Evolutionary conservation across 2,797 vertebrate genomes (phyloP), one percentile per base, ranked within the genome.

Genomic region (Scleropages formosus): DNA sequence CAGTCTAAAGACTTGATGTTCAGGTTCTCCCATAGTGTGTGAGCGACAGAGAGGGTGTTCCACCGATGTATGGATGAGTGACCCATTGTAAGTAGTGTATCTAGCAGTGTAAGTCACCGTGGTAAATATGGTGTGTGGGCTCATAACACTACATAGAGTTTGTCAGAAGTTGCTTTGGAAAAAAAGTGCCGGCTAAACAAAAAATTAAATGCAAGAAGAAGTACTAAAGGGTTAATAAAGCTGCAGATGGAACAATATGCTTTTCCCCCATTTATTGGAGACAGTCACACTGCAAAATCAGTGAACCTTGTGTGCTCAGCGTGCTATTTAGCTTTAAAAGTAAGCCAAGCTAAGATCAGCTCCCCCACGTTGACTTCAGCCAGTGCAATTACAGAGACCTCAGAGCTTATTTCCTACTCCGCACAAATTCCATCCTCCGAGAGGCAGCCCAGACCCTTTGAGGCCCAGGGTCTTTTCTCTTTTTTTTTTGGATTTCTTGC

Each of bases 401-500:
- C 53, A 72, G 70, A 39, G 53, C 70, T 60, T 6, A 53, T 72
- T 46, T 60, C 70, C 4, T n/a, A 58, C 53, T n/a, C 18, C 51
- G 10, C n/a, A n/a, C 26, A 59, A 31, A 59, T 72, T 20, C 27
- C 26, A 49, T 27, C 27, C n/a, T 60, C 9, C 8, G 53, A 39
- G 49, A 56, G 26, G 68, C 49, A 24, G 22, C 16, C 49, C 47
- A 26, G 68, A 8, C 18, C 68, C 47, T 56, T 49, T 26, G 68
- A 70, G 68, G 20, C 44, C 66, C 13, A 11, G 16, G 39, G n/a
- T 24, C 65, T 20, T 56, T 22, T 70, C 27, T 24, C 49, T 70
- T 70, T 70, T 68, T 68, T 22, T 20, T 44, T 66, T 69, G 26
- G 26, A 70, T 70, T 70, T 70, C 20, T 53, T 49, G 15, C 68